Conservation (phyloP, 2,113 vertebrate genomes). For the Elachura formosa region DNA sequence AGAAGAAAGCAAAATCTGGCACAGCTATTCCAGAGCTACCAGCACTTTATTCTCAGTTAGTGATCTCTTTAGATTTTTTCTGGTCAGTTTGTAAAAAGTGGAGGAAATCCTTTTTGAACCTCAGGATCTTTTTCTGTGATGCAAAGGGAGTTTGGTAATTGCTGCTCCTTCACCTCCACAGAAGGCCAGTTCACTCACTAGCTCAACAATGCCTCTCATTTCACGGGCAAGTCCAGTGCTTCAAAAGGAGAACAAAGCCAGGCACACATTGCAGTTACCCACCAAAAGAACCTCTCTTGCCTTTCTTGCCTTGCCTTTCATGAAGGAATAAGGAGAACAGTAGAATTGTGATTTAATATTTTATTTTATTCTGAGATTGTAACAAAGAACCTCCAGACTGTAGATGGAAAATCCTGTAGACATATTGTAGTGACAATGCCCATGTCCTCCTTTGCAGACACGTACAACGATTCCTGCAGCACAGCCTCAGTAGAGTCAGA, state of each 20-base stretch:
- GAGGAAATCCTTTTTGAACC: neutral
- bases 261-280: neutral
- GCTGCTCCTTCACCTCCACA: neutral
- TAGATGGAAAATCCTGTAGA: neutral
- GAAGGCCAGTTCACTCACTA: neutral
- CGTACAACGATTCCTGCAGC: conserved; percentile 77
- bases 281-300: neutral
- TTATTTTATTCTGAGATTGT: neutral
- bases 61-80: neutral
- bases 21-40: neutral
- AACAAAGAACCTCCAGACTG: neutral
- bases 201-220: neutral
- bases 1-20: neutral
- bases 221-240: neutral
- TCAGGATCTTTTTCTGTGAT: neutral
- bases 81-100: neutral
- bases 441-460: conserved; percentile 70
- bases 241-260: neutral
- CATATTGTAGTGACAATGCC: neutral
- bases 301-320: neutral
- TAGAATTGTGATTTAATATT: neutral
- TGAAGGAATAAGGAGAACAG: neutral
- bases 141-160: neutral
- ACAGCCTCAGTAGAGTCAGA: conserved; percentile 73
- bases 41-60: neutral